Base-by-base conservation (phyloP, 1,140 invertebrate genomes). In the Nilaparvata lugens region DNA sequence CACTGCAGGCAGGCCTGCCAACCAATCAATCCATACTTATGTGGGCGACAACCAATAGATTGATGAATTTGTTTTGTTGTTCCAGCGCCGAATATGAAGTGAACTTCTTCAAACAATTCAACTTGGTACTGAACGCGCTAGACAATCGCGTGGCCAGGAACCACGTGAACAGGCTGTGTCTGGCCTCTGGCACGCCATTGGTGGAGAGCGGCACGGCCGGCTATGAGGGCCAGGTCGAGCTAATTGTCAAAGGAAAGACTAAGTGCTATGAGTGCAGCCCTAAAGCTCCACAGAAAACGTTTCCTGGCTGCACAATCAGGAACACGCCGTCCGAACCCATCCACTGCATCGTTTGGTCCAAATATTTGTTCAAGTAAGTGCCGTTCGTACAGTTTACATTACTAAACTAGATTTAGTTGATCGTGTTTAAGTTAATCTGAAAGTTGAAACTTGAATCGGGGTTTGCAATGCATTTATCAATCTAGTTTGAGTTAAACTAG, bases 251-350 rank as follows among this genome's bases (percentile, higher is more conserved):
- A 76, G 89, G 88, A 2, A 59, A 89, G 0, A 97, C 94, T 6
- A 91, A 96, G 70, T 99, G 97, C 75, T 99, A 97, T 70, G 97
- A 99, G 73, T 99, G 97, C 73, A 85, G 87, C 60, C 92, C 93
- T 0, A 95, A 96, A 75, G 83, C 90, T 31, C 79, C 86, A 48
- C 91, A 95, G 69, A 96, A 95, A 74, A 90, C 89, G 11, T 99
- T 88, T 76, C 95, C 97, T 2, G 93, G 94, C 2, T 99, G 97
- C 75, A 99, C 97, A 0, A 99, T 99, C 66, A 81, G 97, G 52
- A 99, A 99, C 71, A 99, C 97, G 4, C 97, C 97, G n/a, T 97
- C 95, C 13, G 95, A 98, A 73, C 91, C 94, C 0, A 97, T 99
- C 67, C 97, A 99, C 75, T 99, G 97, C 72, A 95, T 99, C 68